Conservation (phyloP, 2,113 vertebrate genomes). For the Boleophthalmus pectinirostris region DNA sequence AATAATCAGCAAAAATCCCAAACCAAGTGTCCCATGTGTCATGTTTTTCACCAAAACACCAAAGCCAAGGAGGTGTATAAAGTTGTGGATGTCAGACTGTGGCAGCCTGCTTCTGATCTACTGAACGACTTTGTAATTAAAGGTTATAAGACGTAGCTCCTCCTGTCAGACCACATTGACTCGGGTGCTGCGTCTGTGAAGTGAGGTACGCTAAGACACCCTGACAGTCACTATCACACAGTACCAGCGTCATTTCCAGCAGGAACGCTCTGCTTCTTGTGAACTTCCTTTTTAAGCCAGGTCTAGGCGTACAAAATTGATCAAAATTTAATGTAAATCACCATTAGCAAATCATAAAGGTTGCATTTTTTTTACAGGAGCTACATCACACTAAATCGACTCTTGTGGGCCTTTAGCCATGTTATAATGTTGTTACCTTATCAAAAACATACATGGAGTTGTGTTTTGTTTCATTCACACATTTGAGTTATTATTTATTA, state of each 20-base stretch:
- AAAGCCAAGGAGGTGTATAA: not conserved
- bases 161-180: conserved; percentile 1
- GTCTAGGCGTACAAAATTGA: too few species aligned
- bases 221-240: conserved; percentile 1
- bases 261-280: conserved; percentile 22
- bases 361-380: too few species aligned
- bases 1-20: not conserved
- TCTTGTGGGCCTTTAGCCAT: too few species aligned
- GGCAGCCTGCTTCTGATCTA: not conserved
- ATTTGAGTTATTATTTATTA: too few species aligned
- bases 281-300: conserved; percentile 19
- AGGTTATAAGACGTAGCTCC: not conserved
- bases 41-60: not conserved
- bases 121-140: not conserved
- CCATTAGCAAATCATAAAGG: too few species aligned
- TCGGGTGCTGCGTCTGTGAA: not conserved
- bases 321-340: too few species aligned
- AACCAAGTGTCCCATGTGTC: not conserved
- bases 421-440: too few species aligned
- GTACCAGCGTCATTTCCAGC: not conserved
- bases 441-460: too few species aligned
- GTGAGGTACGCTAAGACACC: not conserved
- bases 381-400: too few species aligned
- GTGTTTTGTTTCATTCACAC: too few species aligned
- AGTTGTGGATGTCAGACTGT: not conserved